phyloP scores from a whole-genome alignment of 2,888 invertebrate species.

The Apodemia hepburni region DNA sequence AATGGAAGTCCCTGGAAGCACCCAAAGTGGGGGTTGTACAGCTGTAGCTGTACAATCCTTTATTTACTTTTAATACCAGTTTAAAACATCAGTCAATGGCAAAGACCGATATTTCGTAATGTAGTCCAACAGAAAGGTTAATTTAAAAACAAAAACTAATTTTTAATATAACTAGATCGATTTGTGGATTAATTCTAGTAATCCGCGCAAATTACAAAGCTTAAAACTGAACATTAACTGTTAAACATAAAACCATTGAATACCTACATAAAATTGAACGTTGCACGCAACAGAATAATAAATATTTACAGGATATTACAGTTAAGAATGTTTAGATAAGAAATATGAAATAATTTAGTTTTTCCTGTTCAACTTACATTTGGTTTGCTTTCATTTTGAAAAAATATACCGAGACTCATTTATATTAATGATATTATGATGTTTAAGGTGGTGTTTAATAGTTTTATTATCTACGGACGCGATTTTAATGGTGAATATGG shows the following conservation, averaged over 20 bases:
- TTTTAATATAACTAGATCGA: no score
- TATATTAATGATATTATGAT: constrained; percentile 4
- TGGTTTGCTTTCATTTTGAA: neutral
- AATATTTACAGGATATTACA: neutral
- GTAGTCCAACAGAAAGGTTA: no score
- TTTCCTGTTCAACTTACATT: constrained; percentile 1
- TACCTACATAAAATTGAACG: neutral
- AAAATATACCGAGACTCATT: neutral
- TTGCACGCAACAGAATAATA: constrained; percentile 2
- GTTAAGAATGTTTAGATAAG: constrained; percentile 4
- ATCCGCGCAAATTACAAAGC: neutral
- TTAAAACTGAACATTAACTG: neutral
- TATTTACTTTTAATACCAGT: no score
- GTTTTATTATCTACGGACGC: neutral
- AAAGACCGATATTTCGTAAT: no score
- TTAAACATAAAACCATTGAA: neutral
- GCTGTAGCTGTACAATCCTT: no score
- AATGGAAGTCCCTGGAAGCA: no score
- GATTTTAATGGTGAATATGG: constrained; percentile 5
- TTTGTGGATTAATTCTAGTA: no score
- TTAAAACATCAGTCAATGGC: no score
- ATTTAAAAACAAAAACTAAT: no score
- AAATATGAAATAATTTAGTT: constrained; percentile 5
- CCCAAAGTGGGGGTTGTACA: no score
- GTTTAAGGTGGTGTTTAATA: constrained; percentile 7